phyloP scores from a whole-genome alignment of 2,113 vertebrate genomes.

The Notarius lentiginosus region DNA sequence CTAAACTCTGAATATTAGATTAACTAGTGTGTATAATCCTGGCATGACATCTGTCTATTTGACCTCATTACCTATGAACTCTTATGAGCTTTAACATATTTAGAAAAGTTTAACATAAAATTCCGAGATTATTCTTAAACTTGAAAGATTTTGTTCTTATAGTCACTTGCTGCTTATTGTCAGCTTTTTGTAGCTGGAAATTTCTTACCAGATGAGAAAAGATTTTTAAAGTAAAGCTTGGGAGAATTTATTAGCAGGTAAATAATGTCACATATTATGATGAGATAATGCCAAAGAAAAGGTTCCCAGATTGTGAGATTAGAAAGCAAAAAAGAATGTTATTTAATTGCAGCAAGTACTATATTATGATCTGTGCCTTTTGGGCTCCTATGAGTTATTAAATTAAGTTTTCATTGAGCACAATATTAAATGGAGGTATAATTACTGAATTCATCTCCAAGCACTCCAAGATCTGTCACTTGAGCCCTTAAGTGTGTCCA shows the following conservation, averaged over 20 bases:
- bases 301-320: constrained; percentile 55
- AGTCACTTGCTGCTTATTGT: not conserved
- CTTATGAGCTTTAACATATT: not conserved
- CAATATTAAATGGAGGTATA: constrained; percentile 13
- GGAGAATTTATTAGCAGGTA: constrained; percentile 39
- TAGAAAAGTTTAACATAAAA: not conserved
- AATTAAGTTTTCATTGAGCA: not conserved
- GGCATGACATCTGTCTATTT: not conserved
- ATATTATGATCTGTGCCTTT: not conserved
- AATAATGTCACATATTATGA: constrained; percentile 51
- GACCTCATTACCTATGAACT: not conserved
- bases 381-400: constrained; percentile 5
- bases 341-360: not conserved
- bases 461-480: not conserved
- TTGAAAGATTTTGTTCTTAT: not conserved
- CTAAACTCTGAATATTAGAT: constrained; percentile 20
- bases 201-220: not conserved
- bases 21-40: constrained; percentile 15
- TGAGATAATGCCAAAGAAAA: constrained; percentile 45
- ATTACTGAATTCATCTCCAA: not conserved
- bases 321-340: constrained; percentile 31
- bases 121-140: not conserved
- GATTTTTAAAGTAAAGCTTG: not conserved
- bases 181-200: not conserved
- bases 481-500: not conserved